Evolutionary conservation across 2,113 vertebrate genomes (phyloP).

Genomic region (Actenoides hombroni): DNA sequence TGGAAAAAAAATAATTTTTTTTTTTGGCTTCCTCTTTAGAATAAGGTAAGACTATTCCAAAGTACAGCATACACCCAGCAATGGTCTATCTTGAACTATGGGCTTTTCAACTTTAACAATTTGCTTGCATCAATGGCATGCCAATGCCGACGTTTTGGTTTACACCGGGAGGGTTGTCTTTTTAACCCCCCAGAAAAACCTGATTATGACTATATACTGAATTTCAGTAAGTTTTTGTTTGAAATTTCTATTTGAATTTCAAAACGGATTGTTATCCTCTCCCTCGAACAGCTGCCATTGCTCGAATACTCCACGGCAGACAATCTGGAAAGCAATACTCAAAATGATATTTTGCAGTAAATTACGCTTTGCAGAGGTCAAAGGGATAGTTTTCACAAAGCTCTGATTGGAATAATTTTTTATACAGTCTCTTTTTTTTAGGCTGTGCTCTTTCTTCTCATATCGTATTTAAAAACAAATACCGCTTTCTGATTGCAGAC

Average conservation of each 20-base stretch:
- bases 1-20: neutral
- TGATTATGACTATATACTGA: constrained; percentile 1
- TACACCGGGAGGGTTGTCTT: neutral
- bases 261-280: neutral
- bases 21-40: neutral
- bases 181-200: neutral
- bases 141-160: constrained; percentile 44
- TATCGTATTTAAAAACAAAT: neutral
- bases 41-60: neutral
- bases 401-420: constrained; percentile 39
- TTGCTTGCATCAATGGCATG: neutral
- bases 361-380: neutral
- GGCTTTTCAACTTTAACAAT: neutral
- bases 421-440: neutral
- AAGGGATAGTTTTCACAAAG: constrained; percentile 17
- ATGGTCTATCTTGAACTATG: neutral
- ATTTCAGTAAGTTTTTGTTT: constrained; percentile 28
- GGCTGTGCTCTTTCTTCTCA: neutral
- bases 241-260: constrained; percentile 47
- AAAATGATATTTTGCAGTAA: constrained; percentile 35
- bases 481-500: neutral
- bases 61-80: neutral
- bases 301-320: constrained; percentile 29
- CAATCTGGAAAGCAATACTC: constrained; percentile 60
- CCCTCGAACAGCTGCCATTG: neutral